Percentiles rank a stretch among this genome's conserved stretches.
phyloP scores from a whole-genome alignment of 2,113 vertebrate genomes.

The Choloepus hoffmanni region DNA sequence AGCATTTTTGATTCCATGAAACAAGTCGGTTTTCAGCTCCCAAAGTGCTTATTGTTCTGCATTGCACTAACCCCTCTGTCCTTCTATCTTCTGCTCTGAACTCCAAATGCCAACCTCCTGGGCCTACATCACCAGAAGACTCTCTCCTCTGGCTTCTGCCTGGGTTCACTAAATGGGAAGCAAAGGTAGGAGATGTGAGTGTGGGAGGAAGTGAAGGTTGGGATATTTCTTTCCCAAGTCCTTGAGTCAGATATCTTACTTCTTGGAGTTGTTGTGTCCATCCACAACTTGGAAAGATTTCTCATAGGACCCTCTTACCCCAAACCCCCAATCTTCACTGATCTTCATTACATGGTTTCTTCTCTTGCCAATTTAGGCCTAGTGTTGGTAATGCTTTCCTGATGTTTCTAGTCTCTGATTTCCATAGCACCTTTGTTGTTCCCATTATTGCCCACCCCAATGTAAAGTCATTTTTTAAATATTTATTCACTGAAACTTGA shows the following conservation, averaged over 20 bases:
- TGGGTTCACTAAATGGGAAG: background rate
- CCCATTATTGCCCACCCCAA: background rate
- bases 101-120: fast-evolving
- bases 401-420: background rate
- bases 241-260: background rate
- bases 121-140: fast-evolving
- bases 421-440: background rate
- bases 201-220: background rate
- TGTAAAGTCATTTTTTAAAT: background rate
- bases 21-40: background rate
- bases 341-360: background rate
- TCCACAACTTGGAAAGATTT: background rate
- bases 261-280: background rate
- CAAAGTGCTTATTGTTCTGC: background rate
- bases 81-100: background rate
- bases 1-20: background rate
- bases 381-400: background rate
- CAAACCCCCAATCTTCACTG: fast-evolving
- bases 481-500: background rate
- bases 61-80: fast-evolving
- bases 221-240: background rate
- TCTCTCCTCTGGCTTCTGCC: background rate
- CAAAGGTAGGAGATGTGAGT: background rate
- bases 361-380: background rate
- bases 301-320: fast-evolving